These are phyloP conservation scores for Bombus consobrinus DNA, from an alignment of 1,140 invertebrate genomes.

Conservation along the genomic window DNA sequence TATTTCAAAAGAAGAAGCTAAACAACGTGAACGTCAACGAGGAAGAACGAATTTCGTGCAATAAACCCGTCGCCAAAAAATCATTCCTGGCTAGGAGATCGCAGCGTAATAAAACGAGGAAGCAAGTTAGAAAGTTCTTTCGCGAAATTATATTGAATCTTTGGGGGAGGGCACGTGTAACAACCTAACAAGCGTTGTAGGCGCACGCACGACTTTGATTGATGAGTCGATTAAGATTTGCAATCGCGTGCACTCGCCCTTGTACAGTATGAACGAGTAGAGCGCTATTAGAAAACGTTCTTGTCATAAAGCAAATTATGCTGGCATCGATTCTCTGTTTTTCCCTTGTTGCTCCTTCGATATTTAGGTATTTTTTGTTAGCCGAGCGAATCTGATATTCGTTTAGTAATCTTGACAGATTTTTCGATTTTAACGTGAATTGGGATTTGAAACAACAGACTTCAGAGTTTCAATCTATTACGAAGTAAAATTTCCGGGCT, in stretches of 20 bases:
- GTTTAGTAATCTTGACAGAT: no score
- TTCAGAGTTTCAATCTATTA: no score
- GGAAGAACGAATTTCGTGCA: not conserved
- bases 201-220: conserved; percentile 24
- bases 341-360: not conserved
- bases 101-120: not conserved
- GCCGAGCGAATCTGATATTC: no score
- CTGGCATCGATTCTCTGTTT: not conserved
- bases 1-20: no score
- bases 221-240: conserved; percentile 16
- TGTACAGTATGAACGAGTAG: not conserved
- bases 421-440: no score
- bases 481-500: no score
- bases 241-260: not conserved
- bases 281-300: not conserved
- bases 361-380: not conserved
- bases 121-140: conserved; percentile 1
- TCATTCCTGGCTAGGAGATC: not conserved
- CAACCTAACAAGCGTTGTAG: not conserved
- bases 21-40: not conserved
- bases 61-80: not conserved
- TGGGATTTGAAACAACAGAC: no score
- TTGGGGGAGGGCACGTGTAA: not conserved
- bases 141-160: conserved; percentile 27
- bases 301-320: not conserved